A percentile compares a stretch with the other conserved stretches of the same genome.
Conservation (phyloP, 2,113 vertebrate species). For the Pseudonaja textilis region DNA sequence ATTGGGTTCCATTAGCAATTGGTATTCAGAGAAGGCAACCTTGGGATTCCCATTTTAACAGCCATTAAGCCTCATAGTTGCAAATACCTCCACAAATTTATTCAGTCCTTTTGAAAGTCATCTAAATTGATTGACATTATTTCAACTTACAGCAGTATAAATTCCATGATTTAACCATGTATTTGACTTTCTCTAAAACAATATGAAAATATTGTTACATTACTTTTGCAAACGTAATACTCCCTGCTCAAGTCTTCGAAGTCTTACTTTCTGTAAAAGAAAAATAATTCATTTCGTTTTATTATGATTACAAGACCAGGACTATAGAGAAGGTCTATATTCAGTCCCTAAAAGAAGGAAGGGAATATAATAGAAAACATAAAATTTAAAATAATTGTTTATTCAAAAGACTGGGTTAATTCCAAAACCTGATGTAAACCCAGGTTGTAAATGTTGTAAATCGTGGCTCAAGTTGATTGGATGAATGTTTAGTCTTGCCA, state of each 20-base stretch:
- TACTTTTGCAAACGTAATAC: neutral
- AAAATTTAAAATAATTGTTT: neutral
- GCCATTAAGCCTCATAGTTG: neutral
- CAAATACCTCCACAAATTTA: neutral
- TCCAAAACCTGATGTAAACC: neutral
- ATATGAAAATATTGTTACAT: neutral
- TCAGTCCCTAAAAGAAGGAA: neutral
- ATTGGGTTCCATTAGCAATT: neutral
- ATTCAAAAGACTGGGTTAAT: neutral
- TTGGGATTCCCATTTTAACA: neutral
- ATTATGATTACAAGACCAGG: neutral
- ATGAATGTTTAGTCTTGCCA: neutral
- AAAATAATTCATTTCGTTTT: neutral
- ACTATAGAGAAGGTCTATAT: neutral
- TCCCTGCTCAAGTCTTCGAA: neutral
- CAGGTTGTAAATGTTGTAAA: neutral
- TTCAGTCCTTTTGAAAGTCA: neutral
- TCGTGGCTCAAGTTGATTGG: neutral
- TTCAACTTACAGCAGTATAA: neutral
- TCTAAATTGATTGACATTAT: neutral
- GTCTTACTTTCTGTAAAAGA: neutral
- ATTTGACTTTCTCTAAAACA: neutral
- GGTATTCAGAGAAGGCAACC: neutral
- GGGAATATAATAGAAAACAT: neutral
- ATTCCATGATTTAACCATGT: neutral